Percentiles rank a stretch among this genome's conserved stretches.
These are phyloP conservation scores for Gymnarchus niloticus DNA, from an alignment of 2,113 vertebrate genomes.

Conservation along the genomic window DNA sequence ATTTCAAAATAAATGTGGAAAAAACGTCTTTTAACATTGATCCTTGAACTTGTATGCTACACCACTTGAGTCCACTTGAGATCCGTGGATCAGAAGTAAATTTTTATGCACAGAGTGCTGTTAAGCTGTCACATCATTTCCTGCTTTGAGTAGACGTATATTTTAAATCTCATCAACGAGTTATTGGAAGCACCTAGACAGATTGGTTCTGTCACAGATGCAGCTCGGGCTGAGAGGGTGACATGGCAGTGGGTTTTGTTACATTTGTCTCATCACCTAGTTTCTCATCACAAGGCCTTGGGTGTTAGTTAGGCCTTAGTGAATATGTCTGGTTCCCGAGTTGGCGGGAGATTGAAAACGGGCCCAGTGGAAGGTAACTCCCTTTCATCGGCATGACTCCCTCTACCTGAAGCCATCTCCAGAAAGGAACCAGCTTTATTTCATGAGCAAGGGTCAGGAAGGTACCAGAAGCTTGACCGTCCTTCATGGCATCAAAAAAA, in stretches of 20 bases:
- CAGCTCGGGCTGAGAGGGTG: not conserved
- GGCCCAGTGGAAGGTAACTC: not conserved
- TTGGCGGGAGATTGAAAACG: not conserved
- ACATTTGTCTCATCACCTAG: too few relatives aligned
- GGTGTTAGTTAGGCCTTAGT: not conserved
- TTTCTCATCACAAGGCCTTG: not conserved
- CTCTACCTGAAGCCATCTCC: not conserved
- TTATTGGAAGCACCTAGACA: not conserved
- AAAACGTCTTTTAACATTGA: not conserved
- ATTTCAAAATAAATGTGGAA: not conserved
- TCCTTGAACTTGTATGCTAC: constrained; percentile 12
- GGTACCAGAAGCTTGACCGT: constrained; percentile 45
- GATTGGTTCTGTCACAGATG: not conserved
- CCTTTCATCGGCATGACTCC: not conserved
- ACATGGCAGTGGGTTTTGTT: not conserved
- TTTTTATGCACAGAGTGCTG: not conserved
- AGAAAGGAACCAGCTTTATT: constrained; percentile 18
- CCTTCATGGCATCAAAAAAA: constrained; percentile 67
- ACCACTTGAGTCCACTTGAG: not conserved
- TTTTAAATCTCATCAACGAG: constrained; percentile 8
- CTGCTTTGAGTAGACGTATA: not conserved
- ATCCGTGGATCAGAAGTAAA: not conserved
- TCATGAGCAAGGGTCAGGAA: constrained; percentile 43
- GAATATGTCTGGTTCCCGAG: not conserved
- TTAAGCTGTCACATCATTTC: constrained; percentile 17